These are phyloP conservation scores for Drosophila orena DNA, from an alignment of 1,140 invertebrate genomes.

Conservation along the genomic window DNA sequence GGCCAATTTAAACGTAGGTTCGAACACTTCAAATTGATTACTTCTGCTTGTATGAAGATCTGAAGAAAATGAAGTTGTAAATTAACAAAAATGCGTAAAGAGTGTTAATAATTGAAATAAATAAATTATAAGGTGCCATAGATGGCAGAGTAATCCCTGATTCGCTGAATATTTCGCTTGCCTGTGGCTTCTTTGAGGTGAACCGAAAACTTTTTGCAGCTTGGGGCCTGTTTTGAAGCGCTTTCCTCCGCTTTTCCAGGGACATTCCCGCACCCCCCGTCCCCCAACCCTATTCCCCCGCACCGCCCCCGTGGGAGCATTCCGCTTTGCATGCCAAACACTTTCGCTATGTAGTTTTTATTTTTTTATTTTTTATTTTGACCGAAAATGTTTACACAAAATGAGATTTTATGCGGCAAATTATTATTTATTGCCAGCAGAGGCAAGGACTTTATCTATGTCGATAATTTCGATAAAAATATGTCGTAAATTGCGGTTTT, in stretches of 20 bases:
- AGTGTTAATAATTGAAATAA: background rate
- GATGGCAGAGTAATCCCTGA: background rate
- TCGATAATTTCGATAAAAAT: conserved; percentile 61
- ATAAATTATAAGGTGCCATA: background rate
- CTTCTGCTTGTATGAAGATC: background rate
- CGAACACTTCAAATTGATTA: background rate
- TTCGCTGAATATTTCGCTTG: background rate
- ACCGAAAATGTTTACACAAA: conserved; percentile 48
- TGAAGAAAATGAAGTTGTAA: background rate
- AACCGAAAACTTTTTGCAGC: conserved; percentile 24
- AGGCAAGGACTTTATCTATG: conserved; percentile 44
- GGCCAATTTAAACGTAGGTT: background rate
- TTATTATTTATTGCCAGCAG: conserved; percentile 59
- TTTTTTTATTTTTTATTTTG: conserved; percentile 13
- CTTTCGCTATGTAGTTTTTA: conserved; percentile 36
- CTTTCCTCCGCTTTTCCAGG: background rate
- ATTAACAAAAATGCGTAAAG: background rate
- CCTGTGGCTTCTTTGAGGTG: background rate
- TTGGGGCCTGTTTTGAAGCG: background rate
- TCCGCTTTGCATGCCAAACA: conserved; percentile 34
- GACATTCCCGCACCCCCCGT: background rate
- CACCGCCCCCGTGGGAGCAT: background rate
- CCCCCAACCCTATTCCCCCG: background rate
- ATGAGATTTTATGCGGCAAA: conserved; percentile 51
- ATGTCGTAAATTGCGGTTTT: conserved; percentile 51